phyloP scores from a whole-genome alignment of 2,797 vertebrate genomes.

The Danio kyathit region DNA sequence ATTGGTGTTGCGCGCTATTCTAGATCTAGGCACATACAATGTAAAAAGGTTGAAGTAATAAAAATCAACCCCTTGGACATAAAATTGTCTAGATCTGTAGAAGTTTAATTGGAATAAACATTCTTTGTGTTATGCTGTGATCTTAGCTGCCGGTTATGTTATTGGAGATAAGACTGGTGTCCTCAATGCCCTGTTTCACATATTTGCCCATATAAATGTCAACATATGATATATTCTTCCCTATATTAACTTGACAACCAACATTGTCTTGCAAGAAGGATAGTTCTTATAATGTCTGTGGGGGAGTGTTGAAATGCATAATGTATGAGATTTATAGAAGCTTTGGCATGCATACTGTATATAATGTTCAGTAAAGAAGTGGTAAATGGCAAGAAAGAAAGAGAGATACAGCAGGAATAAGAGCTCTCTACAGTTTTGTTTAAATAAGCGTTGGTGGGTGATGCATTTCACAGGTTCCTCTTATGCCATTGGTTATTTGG shows the following conservation, averaged over 20 bases:
- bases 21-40: neutral
- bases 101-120: neutral
- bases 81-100: slow-evolving; percentile 8
- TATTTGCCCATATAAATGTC: slow-evolving; percentile 32
- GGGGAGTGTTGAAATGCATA: slow-evolving; percentile 32
- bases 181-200: slow-evolving; percentile 3
- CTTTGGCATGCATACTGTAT: slow-evolving; percentile 16
- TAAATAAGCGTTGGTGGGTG: slow-evolving; percentile 70
- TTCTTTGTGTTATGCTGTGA: neutral
- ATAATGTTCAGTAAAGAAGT: slow-evolving; percentile 15
- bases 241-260: slow-evolving; percentile 32
- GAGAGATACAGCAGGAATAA: slow-evolving; percentile 8
- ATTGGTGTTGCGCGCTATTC: no score
- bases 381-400: neutral
- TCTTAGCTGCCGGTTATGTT: neutral
- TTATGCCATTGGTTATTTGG: slow-evolving; percentile 70
- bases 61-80: neutral
- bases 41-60: neutral
- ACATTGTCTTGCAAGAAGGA: slow-evolving; percentile 19
- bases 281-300: slow-evolving; percentile 17
- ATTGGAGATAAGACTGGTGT: neutral
- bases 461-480: slow-evolving; percentile 76
- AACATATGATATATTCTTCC: slow-evolving; percentile 32
- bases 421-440: slow-evolving; percentile 58
- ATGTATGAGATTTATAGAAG: slow-evolving; percentile 36